Base-by-base conservation (phyloP, 2,113 vertebrate genomes). In the Amia ocellicauda region DNA sequence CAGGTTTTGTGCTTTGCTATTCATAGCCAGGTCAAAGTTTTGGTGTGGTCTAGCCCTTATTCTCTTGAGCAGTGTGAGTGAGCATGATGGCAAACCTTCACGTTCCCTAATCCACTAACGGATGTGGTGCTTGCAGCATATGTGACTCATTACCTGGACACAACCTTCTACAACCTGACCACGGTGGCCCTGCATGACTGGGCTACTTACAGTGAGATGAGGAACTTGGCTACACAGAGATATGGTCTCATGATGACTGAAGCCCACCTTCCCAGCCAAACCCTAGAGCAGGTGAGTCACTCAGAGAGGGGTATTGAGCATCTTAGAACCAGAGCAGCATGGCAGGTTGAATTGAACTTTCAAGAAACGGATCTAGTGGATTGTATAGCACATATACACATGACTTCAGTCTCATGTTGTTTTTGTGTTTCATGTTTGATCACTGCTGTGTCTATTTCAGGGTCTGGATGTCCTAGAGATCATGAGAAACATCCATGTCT, bases 181-280 rank as follows among this genome's bases (percentile, higher is more conserved):
- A 99, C 97, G 0, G 97, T 99, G 20, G 97, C 97, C 68, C 92
- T 99, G 62, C 97, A 99, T 9, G 97, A 99, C 78, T 99, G 96
- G 97, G 97, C 97, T 75, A 99, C 97, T 8, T 99, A 99, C 74
- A 99, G 97, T 22, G 96, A 98, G 83, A 99, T 99, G 96, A 93
- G 96, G 60, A 99, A 97, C 76, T 80, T 99, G 5, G 97, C 96
- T 23, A 95, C 92, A 0, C 96, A 98, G 43, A 96, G 94, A 58
- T 99, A 99, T 3, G 95, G 94, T 17, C 88, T 99, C 11, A 85
- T 79, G 0, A 99, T 99, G 97, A 97, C 96, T 0, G 97, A 99
- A 79, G 93, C 96, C 3, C 93, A 99, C 71, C 93, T 99, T 67
- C 97, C 97, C 24, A 99, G 97, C 78, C 97, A 99, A 83, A 99